A percentile compares a stretch with the other conserved stretches of the same genome.
These are phyloP conservation scores for Dryoscopus gambensis DNA, from an alignment of 2,113 vertebrate genomes.

Conservation along the genomic window DNA sequence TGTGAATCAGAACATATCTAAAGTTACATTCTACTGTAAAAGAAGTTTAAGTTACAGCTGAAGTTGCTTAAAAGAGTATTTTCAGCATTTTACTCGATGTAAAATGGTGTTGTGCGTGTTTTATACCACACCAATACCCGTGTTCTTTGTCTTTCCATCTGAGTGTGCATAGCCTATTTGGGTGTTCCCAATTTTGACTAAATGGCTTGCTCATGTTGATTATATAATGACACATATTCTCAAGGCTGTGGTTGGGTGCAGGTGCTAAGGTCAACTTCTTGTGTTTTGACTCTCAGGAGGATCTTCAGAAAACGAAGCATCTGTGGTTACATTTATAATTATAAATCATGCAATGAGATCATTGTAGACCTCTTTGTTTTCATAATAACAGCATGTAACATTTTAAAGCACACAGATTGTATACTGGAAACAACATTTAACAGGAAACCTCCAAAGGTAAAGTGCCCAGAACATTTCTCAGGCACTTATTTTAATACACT, in stretches of 20 bases:
- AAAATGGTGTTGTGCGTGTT: background rate
- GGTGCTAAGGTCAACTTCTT: conserved; percentile 15
- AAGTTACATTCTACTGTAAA: background rate
- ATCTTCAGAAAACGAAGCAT: conserved; percentile 32
- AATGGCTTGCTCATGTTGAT: conserved; percentile 47
- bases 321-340: background rate
- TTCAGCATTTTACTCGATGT: background rate
- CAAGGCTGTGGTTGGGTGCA: conserved; percentile 21
- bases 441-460: background rate
- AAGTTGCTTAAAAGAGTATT: background rate
- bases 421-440: background rate
- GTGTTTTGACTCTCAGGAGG: conserved; percentile 17
- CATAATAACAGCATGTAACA: background rate
- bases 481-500: background rate
- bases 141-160: background rate
- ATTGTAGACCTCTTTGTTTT: background rate
- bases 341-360: conserved; percentile 26
- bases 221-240: conserved; percentile 51
- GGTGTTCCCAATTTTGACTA: conserved; percentile 47
- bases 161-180: background rate
- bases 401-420: background rate
- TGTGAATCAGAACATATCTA: background rate
- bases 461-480: background rate
- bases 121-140: background rate
- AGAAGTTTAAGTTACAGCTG: background rate